Percentiles rank a stretch among this genome's conserved stretches.
phyloP scores from a whole-genome alignment of 2,797 vertebrate genomes.

The Manis javanica region DNA sequence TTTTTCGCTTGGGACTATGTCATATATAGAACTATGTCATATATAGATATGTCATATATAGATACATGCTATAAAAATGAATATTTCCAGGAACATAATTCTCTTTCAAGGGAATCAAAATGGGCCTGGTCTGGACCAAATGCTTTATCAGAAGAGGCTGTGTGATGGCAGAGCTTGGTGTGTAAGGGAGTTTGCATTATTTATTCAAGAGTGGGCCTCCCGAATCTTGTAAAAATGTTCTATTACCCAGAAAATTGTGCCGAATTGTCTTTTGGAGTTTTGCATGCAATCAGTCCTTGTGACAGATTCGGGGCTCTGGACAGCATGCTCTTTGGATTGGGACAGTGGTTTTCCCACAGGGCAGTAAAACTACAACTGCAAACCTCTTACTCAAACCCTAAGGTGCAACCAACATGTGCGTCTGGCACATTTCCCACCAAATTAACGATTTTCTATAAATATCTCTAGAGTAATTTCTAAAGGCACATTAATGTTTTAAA shows the following conservation, averaged over 20 bases:
- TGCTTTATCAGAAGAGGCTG: neutral
- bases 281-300: slow-evolving; percentile 37
- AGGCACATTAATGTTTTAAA: slow-evolving; percentile 57
- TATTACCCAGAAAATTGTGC: slow-evolving; percentile 28
- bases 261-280: slow-evolving; percentile 45
- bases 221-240: slow-evolving; percentile 58
- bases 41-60: neutral
- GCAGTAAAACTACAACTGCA: neutral
- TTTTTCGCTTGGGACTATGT: slow-evolving; percentile 27
- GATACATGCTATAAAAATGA: neutral
- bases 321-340: neutral
- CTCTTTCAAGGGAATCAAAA: neutral
- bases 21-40: neutral
- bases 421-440: neutral
- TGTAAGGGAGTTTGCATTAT: neutral
- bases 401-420: neutral
- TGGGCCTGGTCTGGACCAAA: neutral
- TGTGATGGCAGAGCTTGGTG: neutral
- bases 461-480: slow-evolving; percentile 70
- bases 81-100: neutral
- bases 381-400: neutral
- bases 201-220: slow-evolving; percentile 26
- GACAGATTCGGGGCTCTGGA: slow-evolving; percentile 42
- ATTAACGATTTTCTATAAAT: slow-evolving; percentile 52
- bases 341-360: neutral